A percentile compares a stretch with the other conserved stretches of the same genome.
Evolutionary conservation across 2,113 vertebrate species (phyloP).

Genomic region (Brachyhypopomus gauderio): DNA sequence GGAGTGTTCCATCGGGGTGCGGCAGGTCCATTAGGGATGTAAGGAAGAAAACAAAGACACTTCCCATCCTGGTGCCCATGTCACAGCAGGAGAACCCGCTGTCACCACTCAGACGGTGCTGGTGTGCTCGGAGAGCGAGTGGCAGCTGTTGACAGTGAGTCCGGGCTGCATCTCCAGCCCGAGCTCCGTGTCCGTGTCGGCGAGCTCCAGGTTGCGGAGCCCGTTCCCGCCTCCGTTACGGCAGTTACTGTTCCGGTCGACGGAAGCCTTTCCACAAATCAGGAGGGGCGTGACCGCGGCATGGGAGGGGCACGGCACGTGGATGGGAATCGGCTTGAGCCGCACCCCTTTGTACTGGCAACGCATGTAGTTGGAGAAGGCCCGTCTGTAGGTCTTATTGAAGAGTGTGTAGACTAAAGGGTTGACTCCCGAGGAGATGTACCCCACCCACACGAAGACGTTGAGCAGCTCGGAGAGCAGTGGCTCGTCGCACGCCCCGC

Average conservation of each 20-base stretch:
- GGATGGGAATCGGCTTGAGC: constrained; percentile 66
- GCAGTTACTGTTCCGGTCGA: constrained; percentile 83
- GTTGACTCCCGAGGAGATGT: constrained; percentile 95
- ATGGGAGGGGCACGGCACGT: constrained; percentile 78
- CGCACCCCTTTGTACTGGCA: constrained; percentile 78
- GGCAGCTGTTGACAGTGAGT: constrained; percentile 84
- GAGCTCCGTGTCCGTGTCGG: constrained; percentile 72
- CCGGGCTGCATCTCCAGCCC: constrained; percentile 81
- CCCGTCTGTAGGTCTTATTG: constrained; percentile 93
- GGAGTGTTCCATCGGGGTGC: not conserved
- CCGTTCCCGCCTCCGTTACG: constrained; percentile 77
- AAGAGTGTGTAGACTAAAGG: constrained; percentile 98
- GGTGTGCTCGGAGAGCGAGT: constrained; percentile 81
- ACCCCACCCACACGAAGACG: constrained; percentile 97
- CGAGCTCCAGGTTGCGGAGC: constrained; percentile 69
- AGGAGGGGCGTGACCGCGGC: constrained; percentile 78
- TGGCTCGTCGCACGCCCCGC: constrained; percentile 81
- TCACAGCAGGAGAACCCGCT: not conserved
- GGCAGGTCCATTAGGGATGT: not conserved
- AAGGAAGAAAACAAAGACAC: not conserved
- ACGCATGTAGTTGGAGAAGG: constrained; percentile 93
- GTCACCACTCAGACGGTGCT: constrained; percentile 83
- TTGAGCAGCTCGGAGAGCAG: constrained; percentile 89
- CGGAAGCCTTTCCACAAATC: constrained; percentile 67
- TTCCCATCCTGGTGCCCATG: not conserved